A percentile compares a stretch with the other conserved stretches of the same genome.
Evolutionary conservation across 2,797 vertebrate species (phyloP).

Genomic region (Anguilla anguilla): DNA sequence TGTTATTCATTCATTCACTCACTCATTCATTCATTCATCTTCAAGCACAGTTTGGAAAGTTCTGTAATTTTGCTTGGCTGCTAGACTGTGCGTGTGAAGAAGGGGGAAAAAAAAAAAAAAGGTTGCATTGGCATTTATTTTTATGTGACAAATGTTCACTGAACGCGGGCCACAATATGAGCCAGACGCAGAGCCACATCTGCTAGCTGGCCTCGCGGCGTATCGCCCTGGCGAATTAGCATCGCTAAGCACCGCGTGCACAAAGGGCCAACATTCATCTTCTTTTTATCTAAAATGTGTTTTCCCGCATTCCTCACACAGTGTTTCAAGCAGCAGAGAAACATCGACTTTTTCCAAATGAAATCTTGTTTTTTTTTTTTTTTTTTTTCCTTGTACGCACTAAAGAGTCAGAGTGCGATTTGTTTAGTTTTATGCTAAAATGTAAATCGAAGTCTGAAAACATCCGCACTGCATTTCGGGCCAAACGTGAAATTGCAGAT

Average conservation of each 20-base stretch:
- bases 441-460: not conserved
- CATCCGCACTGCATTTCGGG: not conserved
- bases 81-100: not conserved
- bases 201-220: not conserved
- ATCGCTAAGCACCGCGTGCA: not conserved
- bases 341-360: not conserved
- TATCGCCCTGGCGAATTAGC: not conserved
- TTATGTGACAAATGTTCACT: not conserved
- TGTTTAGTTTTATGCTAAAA: not conserved
- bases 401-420: not conserved
- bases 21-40: not conserved
- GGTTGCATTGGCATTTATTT: not conserved
- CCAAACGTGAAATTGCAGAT: conserved; percentile 3
- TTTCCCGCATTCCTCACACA: not conserved
- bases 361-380: not conserved
- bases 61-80: not conserved
- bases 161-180: not conserved
- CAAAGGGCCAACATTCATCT: not conserved
- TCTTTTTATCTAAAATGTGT: not conserved
- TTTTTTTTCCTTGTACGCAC: not conserved
- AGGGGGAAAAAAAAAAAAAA: not conserved
- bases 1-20: not conserved
- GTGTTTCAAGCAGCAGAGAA: not conserved
- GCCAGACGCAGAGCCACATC: not conserved
- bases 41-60: not conserved